Conservation (phyloP, 30 jellyfish, hydroid and myxozoan genomes). For the Hydractinia symbiolongicarpus region DNA sequence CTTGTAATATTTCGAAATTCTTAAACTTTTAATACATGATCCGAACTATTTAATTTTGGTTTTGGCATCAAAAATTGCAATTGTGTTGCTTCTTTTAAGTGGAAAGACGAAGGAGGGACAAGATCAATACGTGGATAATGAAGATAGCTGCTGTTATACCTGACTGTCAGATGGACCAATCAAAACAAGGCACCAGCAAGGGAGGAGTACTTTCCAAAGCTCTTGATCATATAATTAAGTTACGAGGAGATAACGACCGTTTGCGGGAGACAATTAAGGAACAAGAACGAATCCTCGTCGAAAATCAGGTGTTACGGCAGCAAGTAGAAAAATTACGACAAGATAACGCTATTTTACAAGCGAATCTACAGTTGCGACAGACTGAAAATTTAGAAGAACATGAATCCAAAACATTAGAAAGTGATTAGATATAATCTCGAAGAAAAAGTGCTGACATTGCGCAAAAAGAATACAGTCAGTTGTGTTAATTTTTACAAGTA, state of each 20-base stretch:
- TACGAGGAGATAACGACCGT: constrained; percentile 83
- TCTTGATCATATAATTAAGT: constrained; percentile 72
- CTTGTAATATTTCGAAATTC: too few relatives aligned
- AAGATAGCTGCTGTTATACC: constrained; percentile 88
- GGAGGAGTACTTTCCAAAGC: constrained; percentile 94
- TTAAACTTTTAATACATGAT: too few relatives aligned
- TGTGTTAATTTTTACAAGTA: too few relatives aligned
- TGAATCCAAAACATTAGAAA: constrained; percentile 16
- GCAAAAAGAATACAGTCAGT: too few relatives aligned
- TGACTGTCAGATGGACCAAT: constrained; percentile 91
- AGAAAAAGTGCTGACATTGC: background rate
- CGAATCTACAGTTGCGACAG: constrained; percentile 60
- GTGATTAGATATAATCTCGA: background rate
- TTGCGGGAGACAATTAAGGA: constrained; percentile 73
- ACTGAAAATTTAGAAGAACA: constrained; percentile 20
- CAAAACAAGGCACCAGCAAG: constrained; percentile 93
- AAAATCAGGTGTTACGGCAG: constrained; percentile 83
- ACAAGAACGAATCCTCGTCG: constrained; percentile 72
- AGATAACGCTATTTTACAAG: constrained; percentile 72
- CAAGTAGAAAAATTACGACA: constrained; percentile 84
- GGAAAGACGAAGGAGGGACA: constrained; percentile 91
- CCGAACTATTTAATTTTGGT: too few relatives aligned
- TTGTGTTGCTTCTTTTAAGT: constrained; percentile 30
- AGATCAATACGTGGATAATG: constrained; percentile 89
- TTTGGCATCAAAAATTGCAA: too few relatives aligned